phyloP scores from a whole-genome alignment of 1,140 invertebrate species.

The Lasioglossum albipes region DNA sequence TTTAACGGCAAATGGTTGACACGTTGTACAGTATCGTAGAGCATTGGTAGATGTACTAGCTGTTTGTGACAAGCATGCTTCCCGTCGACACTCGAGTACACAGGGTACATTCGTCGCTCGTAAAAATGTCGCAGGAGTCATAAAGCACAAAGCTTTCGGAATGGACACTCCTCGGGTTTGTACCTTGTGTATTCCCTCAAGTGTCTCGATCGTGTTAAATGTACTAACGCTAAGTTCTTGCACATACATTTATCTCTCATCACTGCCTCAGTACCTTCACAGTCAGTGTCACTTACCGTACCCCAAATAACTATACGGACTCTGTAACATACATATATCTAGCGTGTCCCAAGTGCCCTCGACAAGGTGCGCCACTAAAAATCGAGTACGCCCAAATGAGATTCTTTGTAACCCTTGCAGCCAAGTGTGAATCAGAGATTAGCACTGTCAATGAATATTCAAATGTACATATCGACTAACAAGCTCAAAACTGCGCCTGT shows the following conservation, averaged over 20 bases:
- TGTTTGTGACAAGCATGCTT: neutral
- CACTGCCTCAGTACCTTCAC: constrained; percentile 74
- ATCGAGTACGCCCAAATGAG: neutral
- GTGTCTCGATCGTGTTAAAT: neutral
- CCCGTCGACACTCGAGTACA: neutral
- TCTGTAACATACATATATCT: neutral
- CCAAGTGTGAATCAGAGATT: neutral
- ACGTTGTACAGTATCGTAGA: constrained; percentile 12
- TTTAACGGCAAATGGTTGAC: constrained; percentile 34
- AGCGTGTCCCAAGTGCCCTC: too few relatives aligned
- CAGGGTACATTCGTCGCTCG: neutral
- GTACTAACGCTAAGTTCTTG: constrained; percentile 22
- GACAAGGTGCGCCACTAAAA: too few relatives aligned
- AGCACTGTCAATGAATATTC: neutral
- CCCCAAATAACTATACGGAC: neutral
- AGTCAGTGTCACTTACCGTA: constrained; percentile 50
- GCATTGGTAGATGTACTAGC: constrained; percentile 14
- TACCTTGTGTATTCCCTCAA: neutral
- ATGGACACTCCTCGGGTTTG: too few relatives aligned
- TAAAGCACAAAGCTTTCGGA: too few relatives aligned
- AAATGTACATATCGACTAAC: too few relatives aligned
- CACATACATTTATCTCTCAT: constrained; percentile 68
- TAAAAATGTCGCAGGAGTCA: too few relatives aligned
- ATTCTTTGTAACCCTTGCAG: neutral
- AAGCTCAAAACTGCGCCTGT: neutral